Evolutionary conservation across 2,797 vertebrate genomes (phyloP).

Genomic region (Hemitrygon akajei): DNA sequence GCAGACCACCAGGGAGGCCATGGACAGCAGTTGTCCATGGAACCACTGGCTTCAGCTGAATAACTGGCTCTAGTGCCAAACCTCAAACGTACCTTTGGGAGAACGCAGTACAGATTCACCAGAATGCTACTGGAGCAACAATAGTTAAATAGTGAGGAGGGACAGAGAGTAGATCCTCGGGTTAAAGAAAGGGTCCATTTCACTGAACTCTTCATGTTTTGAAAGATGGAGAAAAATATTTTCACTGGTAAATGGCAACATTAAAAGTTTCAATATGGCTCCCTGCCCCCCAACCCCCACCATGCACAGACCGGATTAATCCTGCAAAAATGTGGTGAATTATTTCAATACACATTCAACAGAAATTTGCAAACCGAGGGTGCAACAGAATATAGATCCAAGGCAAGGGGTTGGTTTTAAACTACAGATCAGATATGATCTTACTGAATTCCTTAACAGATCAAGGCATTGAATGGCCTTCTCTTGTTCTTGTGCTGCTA

Average conservation of each 20-base stretch:
- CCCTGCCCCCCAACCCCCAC: background rate
- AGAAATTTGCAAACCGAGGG: background rate
- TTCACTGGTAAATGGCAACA: background rate
- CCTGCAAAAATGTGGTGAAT: background rate
- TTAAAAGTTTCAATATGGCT: background rate
- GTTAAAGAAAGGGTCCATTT: background rate
- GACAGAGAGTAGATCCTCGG: background rate
- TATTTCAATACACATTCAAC: background rate
- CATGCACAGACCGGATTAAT: background rate
- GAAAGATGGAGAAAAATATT: background rate
- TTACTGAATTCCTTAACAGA: background rate
- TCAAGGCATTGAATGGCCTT: background rate
- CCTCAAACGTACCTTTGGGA: background rate
- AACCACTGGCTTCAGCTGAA: too few species aligned
- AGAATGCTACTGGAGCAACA: background rate
- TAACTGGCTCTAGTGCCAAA: background rate
- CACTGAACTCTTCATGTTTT: background rate
- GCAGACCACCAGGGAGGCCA: too few species aligned
- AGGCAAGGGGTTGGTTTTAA: background rate
- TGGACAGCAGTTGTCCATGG: too few species aligned
- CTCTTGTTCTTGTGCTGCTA: background rate
- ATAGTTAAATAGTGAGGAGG: background rate
- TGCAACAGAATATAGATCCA: background rate
- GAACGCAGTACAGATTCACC: background rate
- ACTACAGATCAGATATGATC: background rate